Percentiles rank a stretch among this genome's conserved stretches.
These are phyloP conservation scores for Reticulitermes lucifugus DNA, from an alignment of 2,888 invertebrate genomes.

Conservation along the genomic window DNA sequence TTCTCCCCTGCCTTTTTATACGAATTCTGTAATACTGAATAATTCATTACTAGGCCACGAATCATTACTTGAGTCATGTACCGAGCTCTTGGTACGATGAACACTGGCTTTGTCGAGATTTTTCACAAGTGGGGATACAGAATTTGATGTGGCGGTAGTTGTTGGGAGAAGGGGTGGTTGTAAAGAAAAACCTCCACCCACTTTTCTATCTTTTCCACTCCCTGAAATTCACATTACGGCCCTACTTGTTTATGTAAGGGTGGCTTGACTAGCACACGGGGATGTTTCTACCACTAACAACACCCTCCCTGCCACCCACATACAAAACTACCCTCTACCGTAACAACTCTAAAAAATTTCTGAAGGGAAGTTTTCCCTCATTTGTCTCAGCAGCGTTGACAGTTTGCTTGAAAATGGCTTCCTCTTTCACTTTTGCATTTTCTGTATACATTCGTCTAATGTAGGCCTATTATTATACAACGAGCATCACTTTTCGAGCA, in stretches of 20 bases:
- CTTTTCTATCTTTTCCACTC: slow-evolving; percentile 33
- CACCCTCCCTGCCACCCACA: slow-evolving; percentile 27
- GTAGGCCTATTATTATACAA: slow-evolving; percentile 8
- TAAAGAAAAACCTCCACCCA: slow-evolving; percentile 38
- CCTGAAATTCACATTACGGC: slow-evolving; percentile 38
- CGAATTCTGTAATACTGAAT: slow-evolving; percentile 35
- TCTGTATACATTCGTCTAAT: slow-evolving; percentile 1
- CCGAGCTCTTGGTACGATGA: slow-evolving; percentile 61
- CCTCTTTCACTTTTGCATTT: slow-evolving; percentile 39
- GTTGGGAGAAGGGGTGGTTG: not conserved
- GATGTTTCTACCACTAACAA: slow-evolving; percentile 29
- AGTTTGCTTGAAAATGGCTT: slow-evolving; percentile 49
- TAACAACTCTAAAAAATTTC: slow-evolving; percentile 24
- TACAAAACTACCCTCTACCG: slow-evolving; percentile 26
- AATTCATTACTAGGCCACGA: slow-evolving; percentile 59
- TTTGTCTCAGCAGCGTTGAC: slow-evolving; percentile 49
- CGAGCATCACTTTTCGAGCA: slow-evolving; percentile 13
- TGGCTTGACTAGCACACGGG: slow-evolving; percentile 38
- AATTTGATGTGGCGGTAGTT: slow-evolving; percentile 37
- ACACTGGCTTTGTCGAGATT: slow-evolving; percentile 59
- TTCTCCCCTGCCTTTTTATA: slow-evolving; percentile 1
- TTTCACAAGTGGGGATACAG: slow-evolving; percentile 42
- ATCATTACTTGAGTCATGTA: slow-evolving; percentile 63
- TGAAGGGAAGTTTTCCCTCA: slow-evolving; percentile 50
- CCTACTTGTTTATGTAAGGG: slow-evolving; percentile 41